Base-by-base conservation (phyloP, 2,113 vertebrate species). In the Equus przewalskii region DNA sequence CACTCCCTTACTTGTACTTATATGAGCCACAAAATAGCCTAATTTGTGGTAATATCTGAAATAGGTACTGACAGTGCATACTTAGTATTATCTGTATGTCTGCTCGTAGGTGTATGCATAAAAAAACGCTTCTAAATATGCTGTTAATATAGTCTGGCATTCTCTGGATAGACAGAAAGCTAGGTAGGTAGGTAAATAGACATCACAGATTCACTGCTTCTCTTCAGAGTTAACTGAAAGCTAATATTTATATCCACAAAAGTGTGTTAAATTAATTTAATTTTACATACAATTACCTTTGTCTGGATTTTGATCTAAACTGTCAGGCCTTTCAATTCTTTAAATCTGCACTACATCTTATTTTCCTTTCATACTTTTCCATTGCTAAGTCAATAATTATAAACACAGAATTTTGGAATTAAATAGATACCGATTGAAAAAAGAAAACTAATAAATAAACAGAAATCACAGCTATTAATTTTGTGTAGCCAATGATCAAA, bases 391-490 rank as follows among this genome's bases (percentile, higher is more conserved):
- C n/a, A 56, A 83, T 76, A 89, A 26, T 26, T 44, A 89, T 67
- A 93, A 44, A 54, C 56, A 54, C 1, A 36, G 12, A 83, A 54
- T 67, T 51, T 60, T 83, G 19, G 30, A 88, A 82, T 82, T 75
- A 82, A 67, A 69, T 33, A 30, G 41, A 19, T 44, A 6, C 7
- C 41, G 89, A 60, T 7, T 69, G 30, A 65, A 73, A 30, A 54
- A 88, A 60, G 1, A 7, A 54, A 64, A 44, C 6, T 49, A 36
- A 75, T 49, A 72, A 69, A 62, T 56, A 73, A 67, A 89, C 7
- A 93, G 26, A 75, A 89, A 94, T 1, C 41, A 60, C 26, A 51
- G 12, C 33, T 60, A n/a, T 93, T 90, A 93, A 89, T 83, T 92
- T 24, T 1, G 16, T 69, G 69, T 60, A 82, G 24, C 49, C 54